Base-by-base conservation (phyloP, 2,797 vertebrate genomes). In the Echeneis naucrates region DNA sequence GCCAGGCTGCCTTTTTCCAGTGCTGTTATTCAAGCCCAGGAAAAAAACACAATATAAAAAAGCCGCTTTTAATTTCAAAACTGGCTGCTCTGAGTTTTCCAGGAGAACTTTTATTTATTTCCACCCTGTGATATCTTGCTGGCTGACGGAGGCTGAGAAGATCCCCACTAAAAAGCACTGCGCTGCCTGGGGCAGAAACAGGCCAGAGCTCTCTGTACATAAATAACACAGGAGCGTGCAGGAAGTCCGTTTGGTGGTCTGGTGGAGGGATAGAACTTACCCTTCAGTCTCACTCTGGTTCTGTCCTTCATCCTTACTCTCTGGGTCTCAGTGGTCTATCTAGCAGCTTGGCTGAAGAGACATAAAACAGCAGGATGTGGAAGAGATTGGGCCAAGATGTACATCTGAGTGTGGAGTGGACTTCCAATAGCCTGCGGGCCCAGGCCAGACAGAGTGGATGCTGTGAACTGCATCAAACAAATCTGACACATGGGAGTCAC, bases 191-290 rank as follows among this genome's bases (percentile, higher is more conserved):
- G 89, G 91, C 89, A 79, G 83, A 85, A 89, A 90, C 83, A 80
- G 88, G 85, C 88, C 83, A 68, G 83, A 84, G 83, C 81, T 73
- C 90, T 90, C 85, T 73, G 52, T 88, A 85, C 90, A 90, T 92
- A 90, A 93, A 92, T 91, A 92, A 93, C 86, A 62, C 82, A 90
- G 87, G 72, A 92, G 88, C 69, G 59, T 74, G 83, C 78, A 89
- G 89, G 87, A 88, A 86, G 89, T 89, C 86, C 69, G 86, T 89
- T 84, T 87, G 90, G 91, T 93, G 88, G 90, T 92, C 92, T 89
- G 89, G 87, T 92, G 87, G 80, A 92, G 82, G 88, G 86, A 87
- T 78, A 66, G 88, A 92, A 91, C 77, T 82, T 64, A 82, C 55
- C 77, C 67, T 78, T 82, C 85, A 75, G 60, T 78, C 83, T 79